Conservation (phyloP, 2,113 vertebrate species). For the Vombatus ursinus region DNA sequence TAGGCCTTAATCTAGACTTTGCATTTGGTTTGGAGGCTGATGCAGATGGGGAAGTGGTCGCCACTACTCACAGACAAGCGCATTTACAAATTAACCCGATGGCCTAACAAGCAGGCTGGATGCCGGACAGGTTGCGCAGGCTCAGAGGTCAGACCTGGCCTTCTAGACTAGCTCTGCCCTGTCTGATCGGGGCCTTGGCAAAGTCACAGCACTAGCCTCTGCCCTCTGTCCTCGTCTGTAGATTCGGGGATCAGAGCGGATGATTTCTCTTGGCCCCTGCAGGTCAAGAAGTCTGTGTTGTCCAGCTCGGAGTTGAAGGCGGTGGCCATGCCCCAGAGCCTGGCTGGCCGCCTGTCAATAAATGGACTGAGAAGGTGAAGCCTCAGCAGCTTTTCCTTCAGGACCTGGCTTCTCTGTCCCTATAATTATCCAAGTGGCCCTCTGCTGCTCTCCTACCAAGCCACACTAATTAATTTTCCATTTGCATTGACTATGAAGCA, state of each 20-base stretch:
- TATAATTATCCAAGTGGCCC: background rate
- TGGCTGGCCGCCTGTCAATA: background rate
- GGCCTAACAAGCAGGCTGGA: no score
- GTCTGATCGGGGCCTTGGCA: no score
- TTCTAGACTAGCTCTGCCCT: background rate
- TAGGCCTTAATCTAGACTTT: background rate
- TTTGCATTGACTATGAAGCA: no score
- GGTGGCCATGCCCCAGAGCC: no score
- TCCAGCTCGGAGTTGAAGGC: no score
- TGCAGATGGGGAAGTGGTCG: no score
- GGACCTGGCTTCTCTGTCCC: background rate
- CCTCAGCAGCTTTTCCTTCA: background rate
- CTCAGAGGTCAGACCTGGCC: no score
- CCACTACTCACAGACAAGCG: no score
- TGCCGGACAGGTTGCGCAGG: no score
- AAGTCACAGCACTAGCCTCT: no score
- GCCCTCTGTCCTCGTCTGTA: background rate
- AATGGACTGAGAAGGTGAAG: background rate
- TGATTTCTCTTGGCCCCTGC: background rate
- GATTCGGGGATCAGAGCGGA: background rate
- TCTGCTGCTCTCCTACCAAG: background rate
- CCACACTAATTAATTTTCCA: background rate
- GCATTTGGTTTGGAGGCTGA: background rate
- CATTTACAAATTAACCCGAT: no score
- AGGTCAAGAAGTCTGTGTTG: no score